Percentiles rank a stretch among this genome's conserved stretches.
These are phyloP conservation scores for Lontra canadensis DNA, from an alignment of 2,113 vertebrate species.

Conservation along the genomic window DNA sequence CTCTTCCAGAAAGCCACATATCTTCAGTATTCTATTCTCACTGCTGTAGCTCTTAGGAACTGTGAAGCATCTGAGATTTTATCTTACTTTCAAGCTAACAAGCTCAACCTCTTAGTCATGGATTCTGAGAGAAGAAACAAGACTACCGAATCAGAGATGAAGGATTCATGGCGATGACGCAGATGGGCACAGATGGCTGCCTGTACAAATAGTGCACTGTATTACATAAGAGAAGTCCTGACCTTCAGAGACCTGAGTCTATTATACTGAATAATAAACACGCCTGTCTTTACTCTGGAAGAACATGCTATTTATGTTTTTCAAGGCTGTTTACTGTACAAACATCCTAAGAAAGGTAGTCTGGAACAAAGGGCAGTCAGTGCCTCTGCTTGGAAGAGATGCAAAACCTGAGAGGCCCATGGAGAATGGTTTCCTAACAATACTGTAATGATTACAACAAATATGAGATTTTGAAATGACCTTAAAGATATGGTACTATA, in stretches of 20 bases:
- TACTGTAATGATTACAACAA: neutral
- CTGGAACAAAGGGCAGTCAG: neutral
- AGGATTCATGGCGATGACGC: neutral
- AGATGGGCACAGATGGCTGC: neutral
- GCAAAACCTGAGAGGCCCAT: neutral
- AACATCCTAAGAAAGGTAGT: neutral
- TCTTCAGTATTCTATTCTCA: neutral
- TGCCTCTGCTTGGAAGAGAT: neutral
- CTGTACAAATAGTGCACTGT: neutral
- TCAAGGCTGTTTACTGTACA: neutral
- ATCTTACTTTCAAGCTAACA: neutral
- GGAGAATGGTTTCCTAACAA: neutral
- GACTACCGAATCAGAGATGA: neutral
- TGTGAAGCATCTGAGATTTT: neutral
- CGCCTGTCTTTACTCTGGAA: neutral
- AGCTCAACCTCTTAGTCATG: neutral
- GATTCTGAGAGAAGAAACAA: neutral
- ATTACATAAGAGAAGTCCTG: neutral
- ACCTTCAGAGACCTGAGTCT: neutral
- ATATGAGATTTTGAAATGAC: neutral
- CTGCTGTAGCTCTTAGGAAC: neutral
- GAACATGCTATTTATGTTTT: neutral
- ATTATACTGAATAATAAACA: neutral
- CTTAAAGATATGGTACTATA: neutral
- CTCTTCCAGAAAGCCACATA: neutral